Conservation (phyloP, 2,113 vertebrate species). For the Oreotragus oreotragus region DNA sequence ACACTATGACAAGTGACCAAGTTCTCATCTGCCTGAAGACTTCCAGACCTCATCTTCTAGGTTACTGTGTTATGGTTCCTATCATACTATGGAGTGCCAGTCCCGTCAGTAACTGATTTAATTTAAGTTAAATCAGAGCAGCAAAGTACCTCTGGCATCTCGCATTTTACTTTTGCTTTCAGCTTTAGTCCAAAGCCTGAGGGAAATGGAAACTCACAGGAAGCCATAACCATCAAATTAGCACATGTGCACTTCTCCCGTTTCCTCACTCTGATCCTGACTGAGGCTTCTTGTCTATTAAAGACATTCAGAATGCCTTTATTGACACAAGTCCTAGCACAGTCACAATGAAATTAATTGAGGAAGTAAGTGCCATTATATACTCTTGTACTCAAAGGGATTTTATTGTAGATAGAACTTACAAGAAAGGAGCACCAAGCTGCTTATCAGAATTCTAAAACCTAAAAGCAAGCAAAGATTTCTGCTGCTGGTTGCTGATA, state of each 20-base stretch:
- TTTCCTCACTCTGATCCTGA: not conserved
- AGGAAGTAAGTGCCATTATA: not conserved
- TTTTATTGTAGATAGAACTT: not conserved
- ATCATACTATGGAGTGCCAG: not conserved
- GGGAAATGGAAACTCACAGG: not conserved
- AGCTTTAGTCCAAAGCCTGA: not conserved
- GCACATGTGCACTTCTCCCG: not conserved
- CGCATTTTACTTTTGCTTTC: not conserved
- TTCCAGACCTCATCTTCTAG: not conserved
- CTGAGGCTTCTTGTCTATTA: not conserved
- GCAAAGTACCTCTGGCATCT: not conserved
- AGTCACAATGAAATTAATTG: constrained; percentile 14
- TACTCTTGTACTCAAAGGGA: not conserved
- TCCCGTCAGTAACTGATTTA: not conserved
- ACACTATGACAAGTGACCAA: not conserved
- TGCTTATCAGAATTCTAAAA: constrained; percentile 30
- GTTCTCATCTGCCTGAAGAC: not conserved
- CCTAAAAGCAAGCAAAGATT: not conserved
- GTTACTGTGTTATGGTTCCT: not conserved
- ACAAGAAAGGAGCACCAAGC: not conserved
- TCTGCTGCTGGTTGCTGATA: not conserved
- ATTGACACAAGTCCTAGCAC: not conserved
- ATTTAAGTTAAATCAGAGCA: not conserved
- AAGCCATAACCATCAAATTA: not conserved
- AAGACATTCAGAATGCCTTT: not conserved